Evolutionary conservation across 1,140 invertebrate genomes (phyloP).

Genomic region (Glomeris maerens): DNA sequence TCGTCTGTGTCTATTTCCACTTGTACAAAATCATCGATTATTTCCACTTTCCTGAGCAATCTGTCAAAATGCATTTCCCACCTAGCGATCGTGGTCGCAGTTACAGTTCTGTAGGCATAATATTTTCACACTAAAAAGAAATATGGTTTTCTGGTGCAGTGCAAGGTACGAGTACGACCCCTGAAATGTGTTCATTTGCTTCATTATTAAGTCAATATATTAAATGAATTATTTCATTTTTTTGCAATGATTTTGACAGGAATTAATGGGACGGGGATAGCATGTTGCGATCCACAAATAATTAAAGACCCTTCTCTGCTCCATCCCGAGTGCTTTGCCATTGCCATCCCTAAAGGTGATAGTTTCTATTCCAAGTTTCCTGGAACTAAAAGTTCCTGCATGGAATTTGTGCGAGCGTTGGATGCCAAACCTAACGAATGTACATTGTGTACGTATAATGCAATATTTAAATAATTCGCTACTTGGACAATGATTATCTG

Average conservation of each 20-base stretch:
- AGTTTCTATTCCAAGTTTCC: slow-evolving; percentile 52
- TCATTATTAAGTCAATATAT: too few relatives aligned
- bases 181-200: too few relatives aligned
- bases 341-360: slow-evolving; percentile 66
- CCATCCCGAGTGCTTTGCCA: slow-evolving; percentile 59
- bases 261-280: slow-evolving; percentile 23
- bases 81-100: too few relatives aligned
- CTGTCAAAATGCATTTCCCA: too few relatives aligned
- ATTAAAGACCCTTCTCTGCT: slow-evolving; percentile 5
- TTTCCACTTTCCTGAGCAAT: too few relatives aligned
- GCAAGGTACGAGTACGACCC: too few relatives aligned
- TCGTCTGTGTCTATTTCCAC: too few relatives aligned
- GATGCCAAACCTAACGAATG: slow-evolving; percentile 29
- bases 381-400: slow-evolving; percentile 57
- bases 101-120: too few relatives aligned
- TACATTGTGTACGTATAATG: slow-evolving; percentile 30
- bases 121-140: too few relatives aligned
- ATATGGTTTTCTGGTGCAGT: too few relatives aligned
- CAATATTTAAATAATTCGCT: background rate
- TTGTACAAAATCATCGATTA: too few relatives aligned
- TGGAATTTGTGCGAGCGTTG: slow-evolving; percentile 68
- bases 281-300: slow-evolving; percentile 20
- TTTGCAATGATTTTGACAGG: background rate
- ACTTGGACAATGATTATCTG: background rate
- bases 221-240: too few relatives aligned